phyloP scores from a whole-genome alignment of 2,113 vertebrate species.

The Tragelaphus strepsiceros region DNA sequence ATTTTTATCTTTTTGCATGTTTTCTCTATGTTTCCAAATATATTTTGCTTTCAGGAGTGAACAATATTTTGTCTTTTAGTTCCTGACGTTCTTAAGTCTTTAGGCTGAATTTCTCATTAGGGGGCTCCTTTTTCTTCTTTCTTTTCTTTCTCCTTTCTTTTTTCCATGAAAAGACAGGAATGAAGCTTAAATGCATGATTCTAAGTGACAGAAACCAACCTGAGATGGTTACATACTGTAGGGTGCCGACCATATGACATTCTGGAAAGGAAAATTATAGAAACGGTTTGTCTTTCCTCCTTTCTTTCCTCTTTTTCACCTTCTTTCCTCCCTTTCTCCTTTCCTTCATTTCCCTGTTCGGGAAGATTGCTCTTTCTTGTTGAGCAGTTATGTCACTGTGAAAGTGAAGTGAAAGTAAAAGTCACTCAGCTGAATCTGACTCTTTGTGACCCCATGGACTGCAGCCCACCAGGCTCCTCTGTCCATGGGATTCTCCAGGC shows the following conservation, averaged over 20 bases:
- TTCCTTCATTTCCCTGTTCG: not conserved
- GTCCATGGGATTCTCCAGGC: not conserved
- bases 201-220: not conserved
- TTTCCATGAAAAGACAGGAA: not conserved
- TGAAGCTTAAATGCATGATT: not conserved
- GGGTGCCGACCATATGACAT: not conserved
- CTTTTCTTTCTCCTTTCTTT: not conserved
- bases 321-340: not conserved
- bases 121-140: no score
- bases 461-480: not conserved
- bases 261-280: no score
- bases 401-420: not conserved
- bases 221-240: not conserved
- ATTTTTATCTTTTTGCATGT: not conserved
- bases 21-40: not conserved
- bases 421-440: not conserved
- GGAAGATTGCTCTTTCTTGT: not conserved
- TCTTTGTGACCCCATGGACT: fast-evolving
- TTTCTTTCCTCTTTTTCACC: not conserved
- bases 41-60: not conserved
- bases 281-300: not conserved
- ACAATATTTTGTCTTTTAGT: not conserved
- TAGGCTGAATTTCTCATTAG: not conserved
- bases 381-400: not conserved
- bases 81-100: not conserved